Percentiles rank a stretch among this genome's conserved stretches.
Conservation (phyloP, 2,888 invertebrate species). For the Polydrusus cervinus region DNA sequence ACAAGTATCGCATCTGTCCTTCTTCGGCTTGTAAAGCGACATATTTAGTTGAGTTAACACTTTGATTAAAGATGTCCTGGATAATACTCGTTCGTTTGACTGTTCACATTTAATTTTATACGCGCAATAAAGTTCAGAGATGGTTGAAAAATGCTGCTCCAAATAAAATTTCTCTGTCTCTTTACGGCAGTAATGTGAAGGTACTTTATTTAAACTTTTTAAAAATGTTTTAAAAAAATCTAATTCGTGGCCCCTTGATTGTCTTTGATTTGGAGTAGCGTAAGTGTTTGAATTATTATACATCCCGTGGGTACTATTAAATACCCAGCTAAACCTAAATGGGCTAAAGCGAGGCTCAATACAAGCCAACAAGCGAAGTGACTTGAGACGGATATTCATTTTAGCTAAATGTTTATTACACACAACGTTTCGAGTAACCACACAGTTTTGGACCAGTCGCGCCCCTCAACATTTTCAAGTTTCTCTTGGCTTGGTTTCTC, state of each 20-base stretch:
- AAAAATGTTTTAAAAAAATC: slow-evolving; percentile 51
- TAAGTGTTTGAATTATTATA: neutral
- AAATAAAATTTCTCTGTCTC: slow-evolving; percentile 53
- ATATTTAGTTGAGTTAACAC: slow-evolving; percentile 12
- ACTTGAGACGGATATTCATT: too few species aligned
- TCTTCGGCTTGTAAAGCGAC: too few species aligned
- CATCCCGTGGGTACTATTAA: too few species aligned
- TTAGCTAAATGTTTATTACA: too few species aligned
- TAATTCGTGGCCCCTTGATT: neutral
- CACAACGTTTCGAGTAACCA: too few species aligned
- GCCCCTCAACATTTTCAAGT: too few species aligned
- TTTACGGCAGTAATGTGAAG: too few species aligned
- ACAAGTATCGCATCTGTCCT: slow-evolving; percentile 56
- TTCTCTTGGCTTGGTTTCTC: too few species aligned
- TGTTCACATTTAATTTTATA: slow-evolving; percentile 6
- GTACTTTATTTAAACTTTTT: too few species aligned
- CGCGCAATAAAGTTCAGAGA: slow-evolving; percentile 43
- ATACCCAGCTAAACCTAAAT: slow-evolving; percentile 24
- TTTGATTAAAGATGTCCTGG: slow-evolving; percentile 5
- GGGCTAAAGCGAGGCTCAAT: too few species aligned
- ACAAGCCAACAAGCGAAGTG: too few species aligned
- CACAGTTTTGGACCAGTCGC: too few species aligned
- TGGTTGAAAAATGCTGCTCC: slow-evolving; percentile 51
- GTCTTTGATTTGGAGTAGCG: neutral
- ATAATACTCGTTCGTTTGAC: neutral